phyloP scores from a whole-genome alignment of 2,113 vertebrate species.

The Lipotes vexillifer region DNA sequence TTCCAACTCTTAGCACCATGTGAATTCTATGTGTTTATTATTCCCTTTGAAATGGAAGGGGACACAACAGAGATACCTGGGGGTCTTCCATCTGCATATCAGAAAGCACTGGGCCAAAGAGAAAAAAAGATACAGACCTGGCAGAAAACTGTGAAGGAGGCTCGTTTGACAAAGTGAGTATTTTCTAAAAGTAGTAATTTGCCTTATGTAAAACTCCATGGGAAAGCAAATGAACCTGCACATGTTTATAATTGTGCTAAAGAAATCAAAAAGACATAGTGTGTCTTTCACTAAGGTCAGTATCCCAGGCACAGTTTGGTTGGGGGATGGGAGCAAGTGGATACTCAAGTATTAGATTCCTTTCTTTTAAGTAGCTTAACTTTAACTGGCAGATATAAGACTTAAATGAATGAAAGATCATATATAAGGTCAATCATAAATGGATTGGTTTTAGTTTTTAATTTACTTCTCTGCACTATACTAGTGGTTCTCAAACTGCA shows the following conservation, averaged over 20 bases:
- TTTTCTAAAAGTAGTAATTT: neutral
- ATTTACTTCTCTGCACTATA: neutral
- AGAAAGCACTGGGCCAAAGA: constrained; percentile 83
- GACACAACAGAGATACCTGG: constrained; percentile 94
- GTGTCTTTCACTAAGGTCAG: neutral
- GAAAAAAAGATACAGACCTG: constrained; percentile 88
- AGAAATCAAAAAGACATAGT: neutral
- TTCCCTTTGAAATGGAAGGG: constrained; percentile 96
- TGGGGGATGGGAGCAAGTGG: neutral
- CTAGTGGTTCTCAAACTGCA: neutral
- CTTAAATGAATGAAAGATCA: neutral
- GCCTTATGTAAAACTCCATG: neutral
- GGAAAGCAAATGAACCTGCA: neutral
- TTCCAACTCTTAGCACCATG: constrained; percentile 86
- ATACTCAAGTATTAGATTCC: neutral
- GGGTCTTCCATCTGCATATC: constrained; percentile 86
- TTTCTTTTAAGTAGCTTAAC: neutral
- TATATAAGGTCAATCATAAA: neutral
- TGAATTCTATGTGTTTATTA: constrained; percentile 88
- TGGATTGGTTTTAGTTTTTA: neutral
- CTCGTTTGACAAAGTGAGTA: constrained; percentile 90
- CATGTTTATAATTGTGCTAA: neutral
- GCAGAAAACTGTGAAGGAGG: constrained; percentile 92
- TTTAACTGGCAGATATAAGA: neutral
- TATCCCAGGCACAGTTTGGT: neutral